Evolutionary conservation across 2,888 invertebrate species (phyloP).

Genomic region (Augiades crinisus): DNA sequence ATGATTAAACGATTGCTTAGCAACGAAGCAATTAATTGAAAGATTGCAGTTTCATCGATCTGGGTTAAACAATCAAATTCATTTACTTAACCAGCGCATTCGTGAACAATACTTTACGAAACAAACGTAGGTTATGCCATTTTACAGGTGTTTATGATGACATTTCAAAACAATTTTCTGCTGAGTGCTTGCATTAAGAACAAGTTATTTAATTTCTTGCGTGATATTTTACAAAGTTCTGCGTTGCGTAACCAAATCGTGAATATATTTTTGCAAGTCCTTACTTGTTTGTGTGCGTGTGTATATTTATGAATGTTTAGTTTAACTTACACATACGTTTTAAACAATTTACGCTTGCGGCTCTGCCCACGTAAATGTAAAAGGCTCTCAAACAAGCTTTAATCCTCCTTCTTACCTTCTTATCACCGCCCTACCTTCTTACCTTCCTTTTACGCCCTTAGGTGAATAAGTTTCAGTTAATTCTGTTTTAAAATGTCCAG

Average conservation of each 20-base stretch:
- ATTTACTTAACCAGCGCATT: constrained; percentile 28
- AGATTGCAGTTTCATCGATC: constrained; percentile 34
- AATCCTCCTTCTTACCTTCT: too few relatives aligned
- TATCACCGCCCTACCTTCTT: too few relatives aligned
- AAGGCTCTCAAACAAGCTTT: too few relatives aligned
- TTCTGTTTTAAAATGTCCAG: too few relatives aligned
- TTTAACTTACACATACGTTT: too few relatives aligned
- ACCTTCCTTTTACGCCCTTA: too few relatives aligned
- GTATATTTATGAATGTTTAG: background rate
- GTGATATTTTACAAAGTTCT: background rate
- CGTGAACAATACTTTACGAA: constrained; percentile 2
- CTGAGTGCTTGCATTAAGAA: background rate
- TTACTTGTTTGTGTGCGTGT: too few relatives aligned
- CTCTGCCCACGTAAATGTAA: too few relatives aligned
- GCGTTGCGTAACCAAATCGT: background rate
- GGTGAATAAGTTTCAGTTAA: too few relatives aligned
- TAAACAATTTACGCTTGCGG: too few relatives aligned
- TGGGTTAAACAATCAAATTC: constrained; percentile 47
- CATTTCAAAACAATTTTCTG: constrained; percentile 1
- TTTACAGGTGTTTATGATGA: background rate
- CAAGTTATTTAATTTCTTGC: background rate
- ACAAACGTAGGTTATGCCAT: constrained; percentile 28
- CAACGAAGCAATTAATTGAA: background rate
- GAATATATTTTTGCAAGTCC: too few relatives aligned
- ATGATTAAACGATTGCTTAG: background rate